phyloP scores from a whole-genome alignment of 2,797 vertebrate species.

The Acanthurus lineatus region DNA sequence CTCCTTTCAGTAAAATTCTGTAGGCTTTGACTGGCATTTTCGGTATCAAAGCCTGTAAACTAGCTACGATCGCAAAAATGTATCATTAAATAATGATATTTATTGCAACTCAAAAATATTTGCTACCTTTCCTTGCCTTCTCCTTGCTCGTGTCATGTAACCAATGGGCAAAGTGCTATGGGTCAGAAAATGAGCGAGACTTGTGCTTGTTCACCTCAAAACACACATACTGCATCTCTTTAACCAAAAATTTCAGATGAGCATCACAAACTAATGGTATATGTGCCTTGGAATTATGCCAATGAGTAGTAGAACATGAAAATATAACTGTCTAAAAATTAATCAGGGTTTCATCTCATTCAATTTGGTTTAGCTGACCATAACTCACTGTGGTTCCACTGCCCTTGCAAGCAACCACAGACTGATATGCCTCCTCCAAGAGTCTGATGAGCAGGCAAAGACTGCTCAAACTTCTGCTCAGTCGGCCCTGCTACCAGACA shows the following conservation, averaged over 20 bases:
- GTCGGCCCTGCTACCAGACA: conserved; percentile 58
- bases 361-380: conserved; percentile 70
- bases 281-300: conserved; percentile 53
- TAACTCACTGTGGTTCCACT: conserved; percentile 70
- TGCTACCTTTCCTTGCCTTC: too few relatives aligned
- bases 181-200: too few relatives aligned
- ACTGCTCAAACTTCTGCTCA: conserved; percentile 75
- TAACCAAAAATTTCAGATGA: conserved; percentile 47
- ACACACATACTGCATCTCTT: conserved; percentile 30
- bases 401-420: conserved; percentile 55
- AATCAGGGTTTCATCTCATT: conserved; percentile 69
- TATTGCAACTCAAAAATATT: too few relatives aligned
- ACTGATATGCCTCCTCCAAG: conserved; percentile 65
- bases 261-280: conserved; percentile 49
- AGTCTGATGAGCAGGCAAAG: conserved; percentile 73
- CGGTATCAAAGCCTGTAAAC: too few relatives aligned
- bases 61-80: too few relatives aligned
- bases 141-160: too few relatives aligned
- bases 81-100: too few relatives aligned
- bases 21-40: too few relatives aligned
- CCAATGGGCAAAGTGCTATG: too few relatives aligned
- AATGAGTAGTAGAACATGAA: conserved; percentile 70
- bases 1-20: too few relatives aligned
- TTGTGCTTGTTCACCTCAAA: not conserved
- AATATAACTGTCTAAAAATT: conserved; percentile 67